Conservation (phyloP, 2,113 vertebrate genomes). For the Pluvianellus socialis region DNA sequence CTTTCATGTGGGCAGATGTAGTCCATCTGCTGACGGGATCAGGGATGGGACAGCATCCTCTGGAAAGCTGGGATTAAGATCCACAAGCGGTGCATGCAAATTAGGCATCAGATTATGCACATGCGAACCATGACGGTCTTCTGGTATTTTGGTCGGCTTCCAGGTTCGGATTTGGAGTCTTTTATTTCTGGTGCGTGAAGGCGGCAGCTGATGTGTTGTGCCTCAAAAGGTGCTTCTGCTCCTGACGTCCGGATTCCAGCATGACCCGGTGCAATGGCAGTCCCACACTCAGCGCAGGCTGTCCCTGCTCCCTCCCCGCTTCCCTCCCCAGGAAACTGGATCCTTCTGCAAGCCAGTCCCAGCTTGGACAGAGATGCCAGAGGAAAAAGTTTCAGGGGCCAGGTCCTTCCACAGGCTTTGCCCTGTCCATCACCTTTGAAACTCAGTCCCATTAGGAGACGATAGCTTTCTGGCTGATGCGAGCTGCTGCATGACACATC, state of each 20-base stretch:
- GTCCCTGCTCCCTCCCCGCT: neutral
- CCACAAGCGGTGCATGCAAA: neutral
- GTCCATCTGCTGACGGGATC: conserved; percentile 44
- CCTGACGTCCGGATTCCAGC: neutral
- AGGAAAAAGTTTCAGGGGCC: neutral
- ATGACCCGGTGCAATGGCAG: neutral
- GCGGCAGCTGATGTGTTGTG: conserved; percentile 47
- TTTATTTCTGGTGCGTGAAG: conserved; percentile 30
- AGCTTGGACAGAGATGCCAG: neutral
- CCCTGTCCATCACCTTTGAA: neutral
- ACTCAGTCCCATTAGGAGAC: neutral
- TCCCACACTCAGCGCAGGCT: neutral
- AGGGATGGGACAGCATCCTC: neutral
- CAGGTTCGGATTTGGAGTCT: conserved; percentile 16
- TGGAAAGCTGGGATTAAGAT: conserved; percentile 60
- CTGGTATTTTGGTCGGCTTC: conserved; percentile 45
- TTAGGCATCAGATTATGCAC: conserved; percentile 48
- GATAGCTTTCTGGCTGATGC: conserved; percentile 27
- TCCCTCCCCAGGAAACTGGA: neutral
- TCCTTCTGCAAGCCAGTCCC: neutral
- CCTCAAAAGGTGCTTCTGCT: conserved; percentile 16
- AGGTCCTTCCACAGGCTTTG: neutral
- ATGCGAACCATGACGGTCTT: neutral
- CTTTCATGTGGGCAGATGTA: conserved; percentile 31
- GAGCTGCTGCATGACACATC: conserved; percentile 13